Conservation (phyloP, 2,888 invertebrate species). For the Leucophenga montana region DNA sequence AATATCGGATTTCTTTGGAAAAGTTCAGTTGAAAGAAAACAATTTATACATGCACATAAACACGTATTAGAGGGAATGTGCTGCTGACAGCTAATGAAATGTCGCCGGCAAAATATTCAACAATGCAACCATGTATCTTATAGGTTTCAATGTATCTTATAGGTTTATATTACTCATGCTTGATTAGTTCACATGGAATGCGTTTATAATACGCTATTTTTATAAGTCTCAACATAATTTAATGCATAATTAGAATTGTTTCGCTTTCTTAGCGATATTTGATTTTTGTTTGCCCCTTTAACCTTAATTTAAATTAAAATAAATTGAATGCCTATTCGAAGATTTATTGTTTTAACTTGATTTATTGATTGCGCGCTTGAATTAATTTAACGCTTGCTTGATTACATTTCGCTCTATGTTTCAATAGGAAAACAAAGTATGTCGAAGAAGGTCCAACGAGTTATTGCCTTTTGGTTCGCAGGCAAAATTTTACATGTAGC, state of each 20-base stretch:
- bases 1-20: not conserved
- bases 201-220: slow-evolving; percentile 4
- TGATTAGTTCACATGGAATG: not conserved
- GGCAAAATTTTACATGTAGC: no score
- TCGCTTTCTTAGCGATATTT: not conserved
- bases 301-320: slow-evolving; percentile 67
- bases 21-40: not conserved
- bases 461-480: no score
- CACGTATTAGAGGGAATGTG: no score
- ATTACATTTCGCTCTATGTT: not conserved
- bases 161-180: not conserved
- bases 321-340: slow-evolving; percentile 68
- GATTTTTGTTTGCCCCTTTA: not conserved
- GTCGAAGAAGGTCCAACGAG: no score
- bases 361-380: slow-evolving; percentile 21
- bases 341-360: slow-evolving; percentile 61
- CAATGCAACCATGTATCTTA: no score
- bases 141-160: no score
- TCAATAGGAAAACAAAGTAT: no score
- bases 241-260: not conserved
- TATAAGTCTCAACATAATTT: no score
- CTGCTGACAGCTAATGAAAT: no score
- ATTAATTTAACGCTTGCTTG: slow-evolving; percentile 23
- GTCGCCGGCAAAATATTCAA: no score
- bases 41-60: not conserved